These are phyloP conservation scores for Lasioglossum vierecki DNA, from an alignment of 2,888 invertebrate genomes.

Conservation along the genomic window DNA sequence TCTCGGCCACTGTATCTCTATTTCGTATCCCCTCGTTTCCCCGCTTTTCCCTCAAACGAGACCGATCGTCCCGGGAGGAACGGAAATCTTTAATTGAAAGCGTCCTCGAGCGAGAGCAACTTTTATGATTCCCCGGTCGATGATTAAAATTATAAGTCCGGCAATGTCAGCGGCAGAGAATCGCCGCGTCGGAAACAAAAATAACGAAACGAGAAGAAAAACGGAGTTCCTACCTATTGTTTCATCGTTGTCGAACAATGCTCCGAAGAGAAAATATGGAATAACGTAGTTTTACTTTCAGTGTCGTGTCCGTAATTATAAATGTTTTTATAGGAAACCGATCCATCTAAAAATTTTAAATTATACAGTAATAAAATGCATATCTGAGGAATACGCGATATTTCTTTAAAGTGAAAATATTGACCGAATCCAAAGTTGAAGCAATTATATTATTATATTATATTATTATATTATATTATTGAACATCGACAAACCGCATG, in stretches of 20 bases:
- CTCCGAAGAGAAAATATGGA: background rate
- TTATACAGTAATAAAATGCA: background rate
- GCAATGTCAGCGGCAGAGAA: conserved; percentile 75
- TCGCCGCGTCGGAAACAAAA: conserved; percentile 65
- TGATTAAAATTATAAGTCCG: conserved; percentile 80
- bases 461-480: too few relatives aligned
- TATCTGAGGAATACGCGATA: background rate
- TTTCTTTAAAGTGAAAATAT: background rate
- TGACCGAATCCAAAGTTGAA: background rate
- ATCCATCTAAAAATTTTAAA: background rate
- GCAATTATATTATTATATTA: background rate
- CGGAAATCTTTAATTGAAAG: conserved; percentile 81
- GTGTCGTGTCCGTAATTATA: background rate
- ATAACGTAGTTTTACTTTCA: too few relatives aligned
- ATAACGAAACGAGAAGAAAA: conserved; percentile 66
- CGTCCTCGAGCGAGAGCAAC: conserved; percentile 72
- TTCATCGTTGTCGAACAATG: conserved; percentile 25
- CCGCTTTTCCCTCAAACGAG: conserved; percentile 2
- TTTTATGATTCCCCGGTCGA: conserved; percentile 78
- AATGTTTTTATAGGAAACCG: too few relatives aligned
- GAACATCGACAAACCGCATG: background rate
- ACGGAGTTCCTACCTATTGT: conserved; percentile 48
- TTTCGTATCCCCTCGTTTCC: background rate
- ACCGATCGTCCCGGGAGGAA: conserved; percentile 75
- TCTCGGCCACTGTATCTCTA: conserved; percentile 8